Evolutionary conservation across 2,888 invertebrate species (phyloP), one percentile per base, ranked within the genome.

Genomic region (Macroteleia sp.): DNA sequence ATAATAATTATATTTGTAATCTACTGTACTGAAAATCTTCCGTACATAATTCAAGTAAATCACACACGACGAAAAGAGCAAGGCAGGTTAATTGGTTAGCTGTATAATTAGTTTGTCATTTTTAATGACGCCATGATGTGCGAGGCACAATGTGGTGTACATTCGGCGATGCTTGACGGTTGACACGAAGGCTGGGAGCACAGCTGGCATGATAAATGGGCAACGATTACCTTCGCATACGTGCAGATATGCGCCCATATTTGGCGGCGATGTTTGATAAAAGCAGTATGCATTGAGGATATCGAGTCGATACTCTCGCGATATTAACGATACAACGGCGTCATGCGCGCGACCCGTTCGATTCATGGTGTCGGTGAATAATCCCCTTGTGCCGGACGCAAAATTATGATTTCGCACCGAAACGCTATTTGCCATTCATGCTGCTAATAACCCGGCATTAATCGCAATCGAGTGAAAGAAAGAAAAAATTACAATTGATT

Each of bases 121-220:
- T 69, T 57, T 57, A 54, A 62, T 34, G 56, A 25, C 52, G 62
- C 25, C 57, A 54, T 44, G 70, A 66, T 48, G 42, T 20, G 42
- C 34, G 41, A 6, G 17, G 22, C 34, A 39, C 56, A 19, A 44
- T 56, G 28, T 44, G 70, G 64, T 32, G 17, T 34, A 62, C 71
- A 67, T 28, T 52, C 25, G 56, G 50, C 54, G 62, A 57, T 57
- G 73, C 73, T 81, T 83, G 84, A 84, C 83, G 83, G 83, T 78
- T 82, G 85, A 85, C 85, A 82, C 75, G 82, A 81, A 46, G 79
- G 81, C 78, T 57, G 83, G 34, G 77, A 44, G 61, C 84, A 80
- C 86, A 85, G 79, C 85, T 86, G 86, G 86, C 83, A 82, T 85
- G 86, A 86, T 85, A 83, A 85, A 86, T 86, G 85, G 82, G 62